Base-by-base conservation (phyloP, 2,888 invertebrate species). In the Fragum fragum region DNA sequence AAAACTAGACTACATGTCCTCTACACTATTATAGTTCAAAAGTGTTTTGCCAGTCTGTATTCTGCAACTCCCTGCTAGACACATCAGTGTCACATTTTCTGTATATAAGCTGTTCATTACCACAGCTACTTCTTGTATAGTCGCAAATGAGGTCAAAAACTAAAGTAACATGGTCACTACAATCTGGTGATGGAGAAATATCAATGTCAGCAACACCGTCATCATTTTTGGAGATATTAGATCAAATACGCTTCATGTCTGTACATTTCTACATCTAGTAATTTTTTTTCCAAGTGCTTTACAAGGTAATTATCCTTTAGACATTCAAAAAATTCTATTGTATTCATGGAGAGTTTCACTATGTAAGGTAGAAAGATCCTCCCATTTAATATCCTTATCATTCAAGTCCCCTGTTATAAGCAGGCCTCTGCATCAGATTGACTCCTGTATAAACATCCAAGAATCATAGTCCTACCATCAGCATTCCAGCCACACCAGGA, bases 351-450 rank as follows among this genome's bases (percentile, higher is more conserved):
- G 68, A 21, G 26, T 11, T 68, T 75, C 74, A 23, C 29, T 68
- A 39, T 68, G 74, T 9, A 39, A 7, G 3, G 68, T 55, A 1
- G 52, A 26, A 36, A 21, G 52, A 26, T 53, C n/a, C 23, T 52
- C 52, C 59, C 70, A 66, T 18, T 69, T 28, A 32, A 53, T 71
- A 23, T 55, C 71, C 16, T 71, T 71, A 14, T 28, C 16, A 21
- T 75, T 75, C 9, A 75, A 75, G 21, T 75, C 74, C 1, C 74
- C 66, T 36, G 74, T 75, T 32, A 73, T 26, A 16, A 75, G 55
- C 28, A 75, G 18, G 14, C 36, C 2, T 57, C 28, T 3, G 21
- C 7, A 9, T 55, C 57, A n/a, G 69, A 57, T 16, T 55, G 69
- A 29, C 76, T 76, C 68, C 76, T 69, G 47, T 69, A 76, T 18